A percentile compares a stretch with the other conserved stretches of the same genome.
These are phyloP conservation scores for Baryphthengus martii DNA, from an alignment of 2,113 vertebrate genomes.

Conservation along the genomic window DNA sequence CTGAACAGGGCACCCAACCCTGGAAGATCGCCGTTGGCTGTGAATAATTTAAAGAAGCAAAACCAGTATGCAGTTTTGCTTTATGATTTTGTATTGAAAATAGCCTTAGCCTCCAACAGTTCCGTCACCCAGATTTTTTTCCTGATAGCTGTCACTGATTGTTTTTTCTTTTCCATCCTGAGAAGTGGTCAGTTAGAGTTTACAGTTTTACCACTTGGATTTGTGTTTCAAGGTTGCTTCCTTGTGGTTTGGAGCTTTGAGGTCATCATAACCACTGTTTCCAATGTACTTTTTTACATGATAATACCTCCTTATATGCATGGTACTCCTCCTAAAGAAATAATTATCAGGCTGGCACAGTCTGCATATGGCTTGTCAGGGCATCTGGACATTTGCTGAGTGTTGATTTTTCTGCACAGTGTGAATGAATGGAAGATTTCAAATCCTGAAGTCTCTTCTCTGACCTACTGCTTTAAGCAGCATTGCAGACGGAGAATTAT, in stretches of 20 bases:
- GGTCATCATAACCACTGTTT: no score
- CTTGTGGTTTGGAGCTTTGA: background rate
- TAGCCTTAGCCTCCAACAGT: background rate
- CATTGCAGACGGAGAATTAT: background rate
- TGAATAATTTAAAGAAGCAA: background rate
- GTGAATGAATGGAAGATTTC: background rate
- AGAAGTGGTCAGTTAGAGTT: background rate
- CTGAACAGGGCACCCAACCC: background rate
- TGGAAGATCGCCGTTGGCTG: conserved; percentile 3
- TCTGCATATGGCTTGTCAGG: background rate
- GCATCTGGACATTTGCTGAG: background rate
- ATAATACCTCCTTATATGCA: background rate
- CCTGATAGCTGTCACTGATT: background rate
- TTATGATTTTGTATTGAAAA: background rate
- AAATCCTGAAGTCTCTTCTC: background rate
- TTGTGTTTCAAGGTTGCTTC: background rate
- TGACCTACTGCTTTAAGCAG: background rate
- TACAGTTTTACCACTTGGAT: background rate
- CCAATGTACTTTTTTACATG: background rate
- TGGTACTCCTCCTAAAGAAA: background rate
- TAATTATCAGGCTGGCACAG: background rate
- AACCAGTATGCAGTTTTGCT: background rate
- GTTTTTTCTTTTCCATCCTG: background rate
- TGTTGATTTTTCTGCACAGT: background rate
- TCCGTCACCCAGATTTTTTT: background rate